These are phyloP conservation scores for Autographa pulchrina DNA, from an alignment of 2,888 invertebrate species.

Conservation along the genomic window DNA sequence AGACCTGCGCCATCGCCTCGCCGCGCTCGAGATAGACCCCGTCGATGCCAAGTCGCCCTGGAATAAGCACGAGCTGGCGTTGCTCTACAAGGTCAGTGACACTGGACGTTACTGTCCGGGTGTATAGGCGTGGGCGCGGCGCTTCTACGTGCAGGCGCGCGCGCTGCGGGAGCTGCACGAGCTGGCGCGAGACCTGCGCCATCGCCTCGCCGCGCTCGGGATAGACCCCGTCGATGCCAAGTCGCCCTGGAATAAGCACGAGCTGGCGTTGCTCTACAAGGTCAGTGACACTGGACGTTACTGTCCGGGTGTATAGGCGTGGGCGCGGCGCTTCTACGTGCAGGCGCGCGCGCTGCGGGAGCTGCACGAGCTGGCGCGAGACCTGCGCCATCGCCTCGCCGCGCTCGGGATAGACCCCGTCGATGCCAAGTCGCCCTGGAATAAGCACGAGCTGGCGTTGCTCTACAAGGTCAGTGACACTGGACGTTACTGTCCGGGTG, in stretches of 20 bases:
- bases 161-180: conserved; percentile 93
- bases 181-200: conserved; percentile 92
- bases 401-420: conserved; percentile 90
- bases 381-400: conserved; percentile 91
- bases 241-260: conserved; percentile 78
- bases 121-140: no score
- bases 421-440: conserved; percentile 77
- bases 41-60: conserved; percentile 78
- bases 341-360: conserved; percentile 93
- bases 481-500: not conserved
- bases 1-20: conserved; percentile 92
- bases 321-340: conserved; percentile 91
- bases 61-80: conserved; percentile 73
- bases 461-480: conserved; percentile 54
- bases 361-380: conserved; percentile 92
- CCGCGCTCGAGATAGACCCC: conserved; percentile 89
- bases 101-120: not conserved
- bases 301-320: no score
- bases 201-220: conserved; percentile 90
- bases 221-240: conserved; percentile 86
- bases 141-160: conserved; percentile 92
- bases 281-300: not conserved
- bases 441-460: conserved; percentile 72
- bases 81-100: conserved; percentile 61
- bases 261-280: conserved; percentile 70